Percentiles rank a stretch among this genome's conserved stretches.
Conservation (phyloP, 2,888 invertebrate species). For the Bimastos eiseni region DNA sequence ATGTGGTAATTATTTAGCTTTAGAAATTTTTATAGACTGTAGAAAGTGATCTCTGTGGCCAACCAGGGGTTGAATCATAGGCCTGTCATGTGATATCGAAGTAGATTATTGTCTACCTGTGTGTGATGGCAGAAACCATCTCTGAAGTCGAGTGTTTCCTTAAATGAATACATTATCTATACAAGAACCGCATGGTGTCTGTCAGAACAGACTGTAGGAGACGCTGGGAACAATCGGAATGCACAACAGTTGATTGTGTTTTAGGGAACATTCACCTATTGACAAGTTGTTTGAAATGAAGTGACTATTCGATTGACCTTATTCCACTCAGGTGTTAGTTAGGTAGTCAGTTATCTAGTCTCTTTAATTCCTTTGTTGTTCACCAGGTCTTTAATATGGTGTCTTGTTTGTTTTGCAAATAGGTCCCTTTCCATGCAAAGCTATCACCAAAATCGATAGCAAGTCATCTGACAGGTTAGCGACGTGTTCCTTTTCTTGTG, state of each 20-base stretch:
- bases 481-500: not conserved
- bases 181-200: not conserved
- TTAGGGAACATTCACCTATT: not conserved
- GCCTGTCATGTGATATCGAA: not conserved
- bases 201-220: not conserved
- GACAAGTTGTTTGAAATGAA: no score
- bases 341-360: not conserved
- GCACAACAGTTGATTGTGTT: not conserved
- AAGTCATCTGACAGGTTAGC: slow-evolving; percentile 59
- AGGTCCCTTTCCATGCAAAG: slow-evolving; percentile 92
- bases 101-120: not conserved
- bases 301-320: not conserved
- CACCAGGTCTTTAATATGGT: not conserved
- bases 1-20: not conserved
- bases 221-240: not conserved
- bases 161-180: not conserved
- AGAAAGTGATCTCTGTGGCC: not conserved
- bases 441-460: slow-evolving; percentile 69
- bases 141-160: not conserved
- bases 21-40: not conserved
- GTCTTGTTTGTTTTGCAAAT: slow-evolving; percentile 6
- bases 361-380: not conserved
- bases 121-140: not conserved
- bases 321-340: not conserved
- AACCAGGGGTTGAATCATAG: not conserved